These are phyloP conservation scores for Limosa lapponica DNA, from an alignment of 2,797 vertebrate genomes.

Conservation along the genomic window DNA sequence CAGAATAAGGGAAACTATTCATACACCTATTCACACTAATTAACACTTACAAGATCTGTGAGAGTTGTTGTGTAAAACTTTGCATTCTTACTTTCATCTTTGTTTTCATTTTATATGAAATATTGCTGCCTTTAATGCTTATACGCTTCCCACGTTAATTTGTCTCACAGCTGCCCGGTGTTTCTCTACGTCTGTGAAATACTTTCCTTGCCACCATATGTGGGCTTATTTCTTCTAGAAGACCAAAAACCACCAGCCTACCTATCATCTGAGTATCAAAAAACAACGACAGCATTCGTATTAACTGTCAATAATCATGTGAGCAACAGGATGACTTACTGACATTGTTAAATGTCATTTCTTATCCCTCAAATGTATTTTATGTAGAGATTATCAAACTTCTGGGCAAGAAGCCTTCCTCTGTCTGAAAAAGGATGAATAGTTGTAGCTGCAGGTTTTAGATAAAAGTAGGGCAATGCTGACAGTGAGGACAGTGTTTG, in stretches of 20 bases:
- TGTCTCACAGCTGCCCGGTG: neutral
- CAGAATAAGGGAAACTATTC: neutral
- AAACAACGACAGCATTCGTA: neutral
- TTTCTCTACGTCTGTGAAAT: neutral
- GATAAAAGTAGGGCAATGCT: neutral
- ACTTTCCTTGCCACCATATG: neutral
- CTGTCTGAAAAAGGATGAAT: neutral
- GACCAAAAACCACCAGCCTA: neutral
- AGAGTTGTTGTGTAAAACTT: neutral
- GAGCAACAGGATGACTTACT: neutral
- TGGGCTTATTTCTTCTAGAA: neutral
- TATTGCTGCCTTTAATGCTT: neutral
- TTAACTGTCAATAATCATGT: neutral
- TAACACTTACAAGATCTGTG: neutral
- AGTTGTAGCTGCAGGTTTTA: neutral
- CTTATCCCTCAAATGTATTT: neutral
- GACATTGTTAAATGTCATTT: neutral
- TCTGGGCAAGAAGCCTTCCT: neutral
- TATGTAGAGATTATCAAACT: neutral
- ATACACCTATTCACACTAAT: slow-evolving; percentile 15
- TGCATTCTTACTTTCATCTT: neutral
- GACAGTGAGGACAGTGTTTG: neutral
- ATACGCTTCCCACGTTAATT: neutral
- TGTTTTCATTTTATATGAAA: neutral
- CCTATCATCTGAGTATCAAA: neutral